Evolutionary conservation across 2,113 vertebrate genomes (phyloP).

Genomic region (Heptranchias perlo): DNA sequence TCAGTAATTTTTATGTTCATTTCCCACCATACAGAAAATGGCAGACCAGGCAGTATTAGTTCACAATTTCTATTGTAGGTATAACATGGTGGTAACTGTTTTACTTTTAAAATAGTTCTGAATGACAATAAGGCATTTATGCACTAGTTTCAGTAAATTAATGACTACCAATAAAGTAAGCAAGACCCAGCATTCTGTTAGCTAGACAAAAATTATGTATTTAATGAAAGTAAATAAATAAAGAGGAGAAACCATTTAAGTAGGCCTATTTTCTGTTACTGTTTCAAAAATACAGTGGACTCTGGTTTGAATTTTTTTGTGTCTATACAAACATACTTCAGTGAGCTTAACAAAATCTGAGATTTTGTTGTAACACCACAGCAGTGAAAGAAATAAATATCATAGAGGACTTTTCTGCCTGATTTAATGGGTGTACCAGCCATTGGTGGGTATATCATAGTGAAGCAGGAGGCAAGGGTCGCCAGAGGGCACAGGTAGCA

Average conservation of each 20-base stretch:
- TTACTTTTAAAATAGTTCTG: not conserved
- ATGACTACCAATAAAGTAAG: not conserved
- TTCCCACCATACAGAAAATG: not conserved
- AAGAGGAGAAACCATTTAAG: not conserved
- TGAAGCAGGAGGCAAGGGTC: not conserved
- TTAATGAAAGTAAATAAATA: not conserved
- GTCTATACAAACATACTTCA: too few species aligned
- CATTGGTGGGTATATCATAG: not conserved
- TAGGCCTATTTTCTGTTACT: not conserved
- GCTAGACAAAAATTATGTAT: not conserved
- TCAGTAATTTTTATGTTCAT: not conserved
- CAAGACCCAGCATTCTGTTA: not conserved
- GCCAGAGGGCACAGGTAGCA: not conserved
- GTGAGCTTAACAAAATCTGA: not conserved
- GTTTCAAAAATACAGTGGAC: too few species aligned
- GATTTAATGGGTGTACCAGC: not conserved
- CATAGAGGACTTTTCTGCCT: not conserved
- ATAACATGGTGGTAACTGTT: not conserved
- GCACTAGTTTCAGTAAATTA: not conserved
- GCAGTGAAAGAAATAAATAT: not conserved
- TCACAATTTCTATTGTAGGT: not conserved
- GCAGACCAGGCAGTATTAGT: not conserved
- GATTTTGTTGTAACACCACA: not conserved
- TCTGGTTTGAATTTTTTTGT: not conserved
- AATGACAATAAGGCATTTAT: not conserved